Percentiles rank a stretch among this genome's conserved stretches.
These are phyloP conservation scores for Drosophila villosipedis DNA, from an alignment of 2,888 invertebrate species.

Conservation along the genomic window DNA sequence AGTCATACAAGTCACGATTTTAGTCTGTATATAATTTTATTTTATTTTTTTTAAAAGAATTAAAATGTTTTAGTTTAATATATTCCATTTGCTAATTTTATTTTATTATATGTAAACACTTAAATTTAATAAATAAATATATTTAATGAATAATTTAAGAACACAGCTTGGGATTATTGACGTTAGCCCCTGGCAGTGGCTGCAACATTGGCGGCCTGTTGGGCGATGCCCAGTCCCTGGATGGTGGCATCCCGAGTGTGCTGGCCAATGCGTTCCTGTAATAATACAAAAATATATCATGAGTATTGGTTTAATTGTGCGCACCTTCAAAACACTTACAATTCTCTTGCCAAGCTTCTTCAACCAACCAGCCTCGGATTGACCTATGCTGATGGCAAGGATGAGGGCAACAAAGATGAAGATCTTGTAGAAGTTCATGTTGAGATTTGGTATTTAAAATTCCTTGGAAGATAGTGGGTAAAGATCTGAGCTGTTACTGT, in stretches of 20 bases:
- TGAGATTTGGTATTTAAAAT: conserved; percentile 16
- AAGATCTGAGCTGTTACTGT: conserved; percentile 15
- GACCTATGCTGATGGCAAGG: conserved; percentile 69
- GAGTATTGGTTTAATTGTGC: background rate
- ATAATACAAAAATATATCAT: background rate
- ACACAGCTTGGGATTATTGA: background rate
- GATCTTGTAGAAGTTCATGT: conserved; percentile 70
- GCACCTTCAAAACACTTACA: conserved; percentile 56
- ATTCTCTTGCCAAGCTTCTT: conserved; percentile 80
- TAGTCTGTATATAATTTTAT: background rate
- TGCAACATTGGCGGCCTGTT: conserved; percentile 76
- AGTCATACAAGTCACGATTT: background rate
- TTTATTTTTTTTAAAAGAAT: background rate
- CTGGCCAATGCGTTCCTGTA: conserved; percentile 73
- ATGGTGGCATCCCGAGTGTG: conserved; percentile 77
- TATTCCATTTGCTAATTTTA: background rate
- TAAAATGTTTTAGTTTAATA: background rate
- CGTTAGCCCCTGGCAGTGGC: conserved; percentile 61
- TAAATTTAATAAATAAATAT: conserved; percentile 20
- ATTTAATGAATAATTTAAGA: background rate
- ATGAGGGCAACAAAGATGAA: conserved; percentile 70
- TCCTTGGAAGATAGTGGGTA: conserved; percentile 14
- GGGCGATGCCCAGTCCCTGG: conserved; percentile 68
- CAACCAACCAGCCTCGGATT: conserved; percentile 81
- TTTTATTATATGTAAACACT: background rate